Conservation (phyloP, 2,113 vertebrate species). For the Phyllopteryx taeniolatus region DNA sequence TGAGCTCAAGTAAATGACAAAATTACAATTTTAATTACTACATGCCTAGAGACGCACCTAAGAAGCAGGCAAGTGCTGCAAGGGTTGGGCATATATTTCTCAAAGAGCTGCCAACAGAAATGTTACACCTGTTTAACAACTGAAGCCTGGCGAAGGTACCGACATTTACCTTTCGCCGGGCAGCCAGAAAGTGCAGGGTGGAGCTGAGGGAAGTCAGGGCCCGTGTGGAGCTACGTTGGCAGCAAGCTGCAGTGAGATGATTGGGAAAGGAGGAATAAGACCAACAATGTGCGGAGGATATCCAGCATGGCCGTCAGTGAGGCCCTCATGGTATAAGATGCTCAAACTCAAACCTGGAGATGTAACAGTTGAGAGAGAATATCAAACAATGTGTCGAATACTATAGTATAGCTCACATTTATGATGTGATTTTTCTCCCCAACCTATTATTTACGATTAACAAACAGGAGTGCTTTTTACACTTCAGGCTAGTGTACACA, state of each 20-base stretch:
- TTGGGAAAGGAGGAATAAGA: conserved; percentile 51
- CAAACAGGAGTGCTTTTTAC: no score
- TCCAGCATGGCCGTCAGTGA: conserved; percentile 60
- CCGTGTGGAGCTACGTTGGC: conserved; percentile 49
- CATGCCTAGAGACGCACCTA: not conserved
- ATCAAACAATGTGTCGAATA: not conserved
- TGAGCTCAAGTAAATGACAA: not conserved
- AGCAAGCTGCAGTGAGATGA: conserved; percentile 40
- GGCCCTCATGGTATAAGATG: conserved; percentile 29
- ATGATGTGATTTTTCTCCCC: no score
- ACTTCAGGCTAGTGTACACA: no score
- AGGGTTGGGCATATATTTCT: conserved; percentile 1
- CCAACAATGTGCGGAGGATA: conserved; percentile 40
- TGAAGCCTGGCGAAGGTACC: not conserved
- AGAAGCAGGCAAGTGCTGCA: not conserved
- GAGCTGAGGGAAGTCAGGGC: conserved; percentile 7
- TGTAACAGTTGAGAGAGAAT: no score
- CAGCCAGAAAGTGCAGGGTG: conserved; percentile 22
- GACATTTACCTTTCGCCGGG: conserved; percentile 50
- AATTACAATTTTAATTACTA: not conserved
- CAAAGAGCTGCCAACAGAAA: not conserved
- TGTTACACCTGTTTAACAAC: not conserved
- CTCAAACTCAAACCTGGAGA: not conserved
- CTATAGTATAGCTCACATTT: no score
- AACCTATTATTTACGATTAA: no score